phyloP scores from a whole-genome alignment of 1,140 invertebrate genomes.

The Asbolus verrucosus region DNA sequence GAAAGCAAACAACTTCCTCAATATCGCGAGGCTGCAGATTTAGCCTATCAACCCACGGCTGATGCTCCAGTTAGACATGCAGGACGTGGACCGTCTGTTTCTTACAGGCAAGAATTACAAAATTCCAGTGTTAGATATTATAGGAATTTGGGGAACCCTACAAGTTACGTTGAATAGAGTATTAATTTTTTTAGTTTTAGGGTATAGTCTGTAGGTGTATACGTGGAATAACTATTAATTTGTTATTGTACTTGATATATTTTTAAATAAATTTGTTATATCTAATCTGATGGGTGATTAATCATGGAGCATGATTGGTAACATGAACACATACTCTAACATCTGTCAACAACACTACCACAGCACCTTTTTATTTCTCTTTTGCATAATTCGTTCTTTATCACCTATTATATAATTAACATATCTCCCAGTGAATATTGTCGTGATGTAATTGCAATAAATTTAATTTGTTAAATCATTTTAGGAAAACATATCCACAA shows the following conservation, averaged over 20 bases:
- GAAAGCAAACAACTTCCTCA: constrained; percentile 19
- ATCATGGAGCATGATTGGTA: constrained; percentile 23
- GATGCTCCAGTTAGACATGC: constrained; percentile 13
- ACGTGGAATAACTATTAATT: constrained; percentile 29
- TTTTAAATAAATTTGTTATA: constrained; percentile 38
- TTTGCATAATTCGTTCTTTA: too few relatives aligned
- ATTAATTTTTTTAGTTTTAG: constrained; percentile 21
- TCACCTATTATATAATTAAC: constrained; percentile 10
- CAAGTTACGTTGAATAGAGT: constrained; percentile 37
- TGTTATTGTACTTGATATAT: constrained; percentile 38
- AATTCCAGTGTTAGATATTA: constrained; percentile 38
- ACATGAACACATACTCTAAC: constrained; percentile 24
- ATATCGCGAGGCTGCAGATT: constrained; percentile 19
- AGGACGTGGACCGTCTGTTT: constrained; percentile 31
- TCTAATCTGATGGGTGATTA: constrained; percentile 20
- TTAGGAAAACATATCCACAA: constrained; percentile 36
- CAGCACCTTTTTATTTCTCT: constrained; percentile 14
- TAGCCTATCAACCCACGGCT: constrained; percentile 10
- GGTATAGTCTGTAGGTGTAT: constrained; percentile 33
- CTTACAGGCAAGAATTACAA: constrained; percentile 39
- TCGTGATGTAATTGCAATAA: not conserved
- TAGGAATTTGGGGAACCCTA: constrained; percentile 23
- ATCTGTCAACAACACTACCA: not conserved
- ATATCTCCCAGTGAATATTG: not conserved
- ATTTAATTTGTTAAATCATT: constrained; percentile 28